Percentiles rank a stretch among this genome's conserved stretches.
phyloP scores from a whole-genome alignment of 2,797 vertebrate genomes.

The Gambusia yucatana region DNA sequence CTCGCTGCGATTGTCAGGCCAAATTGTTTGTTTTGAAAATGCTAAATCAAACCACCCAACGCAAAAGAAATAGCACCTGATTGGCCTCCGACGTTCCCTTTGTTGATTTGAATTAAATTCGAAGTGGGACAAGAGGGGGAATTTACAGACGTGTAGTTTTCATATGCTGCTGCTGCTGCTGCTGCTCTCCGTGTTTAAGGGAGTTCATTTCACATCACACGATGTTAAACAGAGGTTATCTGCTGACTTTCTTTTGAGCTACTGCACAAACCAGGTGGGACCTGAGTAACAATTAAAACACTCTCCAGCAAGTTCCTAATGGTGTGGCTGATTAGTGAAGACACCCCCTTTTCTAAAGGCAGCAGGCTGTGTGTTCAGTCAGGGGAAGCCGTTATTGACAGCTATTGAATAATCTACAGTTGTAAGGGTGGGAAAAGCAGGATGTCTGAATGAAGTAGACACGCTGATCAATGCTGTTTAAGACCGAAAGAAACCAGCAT shows the following conservation, averaged over 20 bases:
- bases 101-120: constrained; percentile 68
- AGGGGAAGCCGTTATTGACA: constrained; percentile 72
- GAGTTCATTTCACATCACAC: constrained; percentile 28
- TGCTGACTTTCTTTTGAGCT: constrained; percentile 26
- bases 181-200: constrained; percentile 11
- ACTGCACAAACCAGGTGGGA: constrained; percentile 46
- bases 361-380: constrained; percentile 67
- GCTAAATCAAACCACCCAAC: constrained; percentile 60
- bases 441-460: constrained; percentile 76
- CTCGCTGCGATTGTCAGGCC: constrained; percentile 66
- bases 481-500: constrained; percentile 55
- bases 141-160: constrained; percentile 28
- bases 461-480: constrained; percentile 70
- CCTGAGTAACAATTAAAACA: constrained; percentile 61
- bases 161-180: neutral
- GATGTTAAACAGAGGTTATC: constrained; percentile 22
- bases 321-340: constrained; percentile 64
- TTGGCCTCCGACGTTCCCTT: constrained; percentile 63
- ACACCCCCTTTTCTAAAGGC: constrained; percentile 56
- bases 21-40: constrained; percentile 79
- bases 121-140: constrained; percentile 56
- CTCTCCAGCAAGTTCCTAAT: constrained; percentile 59
- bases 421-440: constrained; percentile 67
- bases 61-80: constrained; percentile 69
- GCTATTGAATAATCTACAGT: constrained; percentile 76